These are phyloP conservation scores for Grus americana DNA, from an alignment of 2,113 vertebrate species.

Conservation along the genomic window DNA sequence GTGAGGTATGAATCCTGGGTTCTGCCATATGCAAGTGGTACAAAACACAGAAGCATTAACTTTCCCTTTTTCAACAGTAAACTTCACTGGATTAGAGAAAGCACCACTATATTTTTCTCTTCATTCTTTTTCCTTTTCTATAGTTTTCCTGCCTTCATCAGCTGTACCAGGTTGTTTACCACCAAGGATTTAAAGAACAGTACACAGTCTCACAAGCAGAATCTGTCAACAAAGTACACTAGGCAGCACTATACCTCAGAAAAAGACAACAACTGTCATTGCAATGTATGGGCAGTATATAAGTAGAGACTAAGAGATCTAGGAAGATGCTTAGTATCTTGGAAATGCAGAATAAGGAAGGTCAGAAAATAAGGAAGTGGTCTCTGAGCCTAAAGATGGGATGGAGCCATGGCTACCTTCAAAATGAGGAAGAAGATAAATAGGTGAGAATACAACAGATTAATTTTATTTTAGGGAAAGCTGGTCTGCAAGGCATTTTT, in stretches of 20 bases:
- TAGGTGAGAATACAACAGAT: neutral
- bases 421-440: neutral
- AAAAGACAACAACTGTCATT: neutral
- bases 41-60: neutral
- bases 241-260: neutral
- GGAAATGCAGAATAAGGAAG: neutral
- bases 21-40: neutral
- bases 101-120: neutral
- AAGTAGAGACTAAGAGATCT: neutral
- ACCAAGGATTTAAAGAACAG: neutral
- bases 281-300: neutral
- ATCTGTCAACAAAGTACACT: neutral
- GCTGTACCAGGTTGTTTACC: neutral
- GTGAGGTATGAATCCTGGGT: neutral
- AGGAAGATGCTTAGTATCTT: neutral
- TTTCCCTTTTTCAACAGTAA: neutral
- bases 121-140: neutral
- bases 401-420: neutral
- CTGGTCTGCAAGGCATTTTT: neutral
- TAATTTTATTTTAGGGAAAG: neutral
- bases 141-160: neutral
- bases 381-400: neutral
- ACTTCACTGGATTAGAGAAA: neutral
- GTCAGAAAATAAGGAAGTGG: neutral
- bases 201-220: neutral